A percentile compares a stretch with the other conserved stretches of the same genome.
phyloP scores from a whole-genome alignment of 2,113 vertebrate genomes.

The Sander lucioperca region DNA sequence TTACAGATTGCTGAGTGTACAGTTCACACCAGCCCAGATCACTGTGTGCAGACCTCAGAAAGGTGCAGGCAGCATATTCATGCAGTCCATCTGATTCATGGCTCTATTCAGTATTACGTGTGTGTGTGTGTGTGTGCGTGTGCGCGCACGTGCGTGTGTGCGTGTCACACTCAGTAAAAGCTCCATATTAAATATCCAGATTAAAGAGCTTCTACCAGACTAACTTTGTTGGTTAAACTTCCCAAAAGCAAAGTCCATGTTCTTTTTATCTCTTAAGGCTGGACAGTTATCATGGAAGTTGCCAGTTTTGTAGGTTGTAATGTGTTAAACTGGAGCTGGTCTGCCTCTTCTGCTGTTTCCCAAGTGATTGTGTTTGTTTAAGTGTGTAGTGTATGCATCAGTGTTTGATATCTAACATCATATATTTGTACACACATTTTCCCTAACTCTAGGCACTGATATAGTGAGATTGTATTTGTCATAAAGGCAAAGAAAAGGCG shows the following conservation, averaged over 20 bases:
- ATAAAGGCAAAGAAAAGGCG: slow-evolving; percentile 13
- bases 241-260: slow-evolving; percentile 49
- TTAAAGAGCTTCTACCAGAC: slow-evolving; percentile 35
- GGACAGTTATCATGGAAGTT: slow-evolving; percentile 26
- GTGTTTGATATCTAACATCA: not conserved
- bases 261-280: slow-evolving; percentile 39
- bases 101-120: slow-evolving; percentile 54
- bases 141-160: slow-evolving; percentile 17
- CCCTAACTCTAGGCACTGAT: not conserved
- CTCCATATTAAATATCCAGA: slow-evolving; percentile 62
- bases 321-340: slow-evolving; percentile 29
- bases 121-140: slow-evolving; percentile 15
- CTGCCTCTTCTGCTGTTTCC: slow-evolving; percentile 23
- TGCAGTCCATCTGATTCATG: slow-evolving; percentile 67
- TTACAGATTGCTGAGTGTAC: slow-evolving; percentile 72
- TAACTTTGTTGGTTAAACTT: slow-evolving; percentile 58
- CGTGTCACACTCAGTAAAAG: slow-evolving; percentile 50
- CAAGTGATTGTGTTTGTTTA: not conserved
- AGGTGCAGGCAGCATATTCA: slow-evolving; percentile 65
- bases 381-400: not conserved
- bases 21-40: slow-evolving; percentile 49
- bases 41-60: slow-evolving; percentile 45
- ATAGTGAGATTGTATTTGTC: slow-evolving; percentile 24
- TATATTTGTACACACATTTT: not conserved
- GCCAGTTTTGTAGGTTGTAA: slow-evolving; percentile 23